Evolutionary conservation across 2,888 invertebrate genomes (phyloP).

Genomic region (Chrysolina oricalcia): DNA sequence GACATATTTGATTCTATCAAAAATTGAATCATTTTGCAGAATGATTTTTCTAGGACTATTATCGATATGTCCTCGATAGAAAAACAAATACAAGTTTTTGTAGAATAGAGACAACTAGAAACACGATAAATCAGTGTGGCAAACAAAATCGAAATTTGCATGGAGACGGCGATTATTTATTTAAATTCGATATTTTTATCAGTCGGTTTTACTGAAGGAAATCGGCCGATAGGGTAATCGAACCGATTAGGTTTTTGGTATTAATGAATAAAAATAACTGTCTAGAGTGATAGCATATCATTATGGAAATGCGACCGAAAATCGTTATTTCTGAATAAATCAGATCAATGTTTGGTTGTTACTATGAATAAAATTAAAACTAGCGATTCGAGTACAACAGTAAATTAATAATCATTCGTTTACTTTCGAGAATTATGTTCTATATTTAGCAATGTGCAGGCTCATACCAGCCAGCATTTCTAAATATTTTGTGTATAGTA

Average conservation of each 20-base stretch:
- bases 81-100: too few species aligned
- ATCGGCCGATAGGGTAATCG: conserved; percentile 20
- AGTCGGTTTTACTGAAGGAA: conserved; percentile 10
- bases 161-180: conserved; percentile 11
- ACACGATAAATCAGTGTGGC: neutral
- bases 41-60: too few species aligned
- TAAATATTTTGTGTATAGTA: too few species aligned
- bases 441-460: too few species aligned
- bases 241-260: conserved; percentile 14
- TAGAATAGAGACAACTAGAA: neutral
- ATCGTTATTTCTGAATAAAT: conserved; percentile 13
- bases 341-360: neutral
- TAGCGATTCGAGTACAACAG: too few species aligned
- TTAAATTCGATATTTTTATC: conserved; percentile 11
- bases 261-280: conserved; percentile 23
- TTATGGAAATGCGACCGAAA: conserved; percentile 19
- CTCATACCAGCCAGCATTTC: too few species aligned
- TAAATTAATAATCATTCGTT: too few species aligned
- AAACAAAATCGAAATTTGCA: conserved; percentile 14
- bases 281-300: conserved; percentile 20
- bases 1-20: too few species aligned
- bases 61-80: too few species aligned
- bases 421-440: too few species aligned
- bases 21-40: too few species aligned
- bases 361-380: neutral